Conservation (phyloP, 1,140 invertebrate genomes). For the Aphaenogaster rudis region DNA sequence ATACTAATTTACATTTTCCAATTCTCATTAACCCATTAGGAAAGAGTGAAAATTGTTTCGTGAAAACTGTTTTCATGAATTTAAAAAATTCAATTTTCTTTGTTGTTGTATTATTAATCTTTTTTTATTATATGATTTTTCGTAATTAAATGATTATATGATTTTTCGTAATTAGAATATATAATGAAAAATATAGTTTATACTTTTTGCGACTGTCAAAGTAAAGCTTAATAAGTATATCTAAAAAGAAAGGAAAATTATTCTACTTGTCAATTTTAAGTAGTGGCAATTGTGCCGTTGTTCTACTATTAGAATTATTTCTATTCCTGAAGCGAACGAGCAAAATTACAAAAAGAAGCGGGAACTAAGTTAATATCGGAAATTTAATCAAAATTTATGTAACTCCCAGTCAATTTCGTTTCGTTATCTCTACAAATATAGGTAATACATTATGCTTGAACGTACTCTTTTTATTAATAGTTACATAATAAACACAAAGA, state of each 20-base stretch:
- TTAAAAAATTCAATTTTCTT: neutral
- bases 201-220: neutral
- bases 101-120: neutral
- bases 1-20: neutral
- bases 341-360: neutral
- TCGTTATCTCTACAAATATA: neutral
- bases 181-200: neutral
- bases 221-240: neutral
- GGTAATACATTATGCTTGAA: too few relatives aligned
- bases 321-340: neutral
- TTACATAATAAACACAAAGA: neutral
- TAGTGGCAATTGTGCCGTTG: neutral
- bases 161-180: neutral
- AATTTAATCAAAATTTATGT: neutral
- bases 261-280: neutral
- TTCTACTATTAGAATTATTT: neutral
- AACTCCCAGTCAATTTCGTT: neutral
- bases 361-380: neutral
- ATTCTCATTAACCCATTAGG: neutral
- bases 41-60: neutral
- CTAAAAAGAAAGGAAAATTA: neutral
- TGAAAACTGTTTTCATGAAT: neutral
- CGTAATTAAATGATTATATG: neutral
- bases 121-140: too few relatives aligned
- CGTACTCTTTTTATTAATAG: neutral